Evolutionary conservation across 2,797 vertebrate genomes (phyloP).

Genomic region (Sphenodon punctatus): DNA sequence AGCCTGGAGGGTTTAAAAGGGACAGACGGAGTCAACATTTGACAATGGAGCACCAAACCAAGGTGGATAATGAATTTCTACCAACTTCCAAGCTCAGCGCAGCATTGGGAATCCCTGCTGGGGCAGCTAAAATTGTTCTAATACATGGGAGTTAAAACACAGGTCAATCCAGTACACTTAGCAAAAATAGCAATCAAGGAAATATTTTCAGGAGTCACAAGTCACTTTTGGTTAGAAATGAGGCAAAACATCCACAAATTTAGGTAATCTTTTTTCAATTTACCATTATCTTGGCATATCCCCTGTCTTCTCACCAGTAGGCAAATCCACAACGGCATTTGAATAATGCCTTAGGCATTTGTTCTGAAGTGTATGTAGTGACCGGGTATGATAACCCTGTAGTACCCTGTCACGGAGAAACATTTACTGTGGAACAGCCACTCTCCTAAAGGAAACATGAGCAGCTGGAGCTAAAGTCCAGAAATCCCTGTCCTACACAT

Average conservation of each 20-base stretch:
- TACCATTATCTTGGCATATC: not conserved
- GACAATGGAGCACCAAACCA: too few species aligned
- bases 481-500: not conserved
- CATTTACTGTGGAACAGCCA: not conserved
- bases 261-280: not conserved
- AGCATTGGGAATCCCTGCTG: too few species aligned
- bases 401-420: not conserved
- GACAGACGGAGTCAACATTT: too few species aligned
- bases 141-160: too few species aligned
- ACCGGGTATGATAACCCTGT: constrained; percentile 11
- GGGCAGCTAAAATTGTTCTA: too few species aligned
- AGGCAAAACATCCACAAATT: fast-evolving
- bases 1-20: too few species aligned
- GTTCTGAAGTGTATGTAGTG: not conserved
- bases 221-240: not conserved
- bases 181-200: fast-evolving
- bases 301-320: constrained; percentile 17
- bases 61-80: too few species aligned
- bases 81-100: too few species aligned
- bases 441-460: constrained; percentile 20
- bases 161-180: fast-evolving
- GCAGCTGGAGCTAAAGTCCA: not conserved
- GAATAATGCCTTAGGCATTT: constrained; percentile 33
- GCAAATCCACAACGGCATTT: constrained; percentile 16
- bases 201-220: not conserved